Evolutionary conservation across 1,140 invertebrate genomes (phyloP).

Genomic region (Drosophila melanica): DNA sequence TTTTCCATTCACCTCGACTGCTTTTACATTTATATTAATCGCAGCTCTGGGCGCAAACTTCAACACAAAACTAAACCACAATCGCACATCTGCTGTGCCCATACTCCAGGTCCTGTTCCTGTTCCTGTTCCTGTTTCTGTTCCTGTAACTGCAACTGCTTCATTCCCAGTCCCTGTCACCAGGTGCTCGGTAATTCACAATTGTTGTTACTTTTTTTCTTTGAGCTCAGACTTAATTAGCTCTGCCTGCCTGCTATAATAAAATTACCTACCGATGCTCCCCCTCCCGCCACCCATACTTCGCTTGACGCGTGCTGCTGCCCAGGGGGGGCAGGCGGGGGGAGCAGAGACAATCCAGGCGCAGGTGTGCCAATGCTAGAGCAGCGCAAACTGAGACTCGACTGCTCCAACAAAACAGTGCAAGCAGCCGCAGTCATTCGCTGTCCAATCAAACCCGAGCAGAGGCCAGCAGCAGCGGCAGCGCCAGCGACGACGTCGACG

Average conservation of each 20-base stretch:
- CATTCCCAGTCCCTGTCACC: slow-evolving; percentile 8
- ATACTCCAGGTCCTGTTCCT: neutral
- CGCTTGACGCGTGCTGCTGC: slow-evolving; percentile 26
- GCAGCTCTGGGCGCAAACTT: slow-evolving; percentile 30
- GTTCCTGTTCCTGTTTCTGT: neutral
- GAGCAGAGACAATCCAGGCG: slow-evolving; percentile 1
- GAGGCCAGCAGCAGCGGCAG: slow-evolving; percentile 7
- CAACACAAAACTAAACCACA: slow-evolving; percentile 49
- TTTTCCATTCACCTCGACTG: neutral
- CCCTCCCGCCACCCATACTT: neutral
- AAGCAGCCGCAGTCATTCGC: slow-evolving; percentile 26
- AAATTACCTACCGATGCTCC: slow-evolving; percentile 16
- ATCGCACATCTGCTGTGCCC: slow-evolving; percentile 35
- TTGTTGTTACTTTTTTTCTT: slow-evolving; percentile 49
- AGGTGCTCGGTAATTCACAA: slow-evolving; percentile 39
- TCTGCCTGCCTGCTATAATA: slow-evolving; percentile 61
- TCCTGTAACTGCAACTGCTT: neutral
- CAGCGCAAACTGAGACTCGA: slow-evolving; percentile 9
- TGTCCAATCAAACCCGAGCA: slow-evolving; percentile 51
- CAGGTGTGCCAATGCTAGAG: slow-evolving; percentile 50
- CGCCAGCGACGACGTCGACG: slow-evolving; percentile 2
- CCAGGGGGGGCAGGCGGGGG: neutral
- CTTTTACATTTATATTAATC: slow-evolving; percentile 10
- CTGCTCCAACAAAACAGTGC: slow-evolving; percentile 16
- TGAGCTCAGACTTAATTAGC: slow-evolving; percentile 69